Conservation (phyloP, 2,113 vertebrate species). For the Panthera uncia region DNA sequence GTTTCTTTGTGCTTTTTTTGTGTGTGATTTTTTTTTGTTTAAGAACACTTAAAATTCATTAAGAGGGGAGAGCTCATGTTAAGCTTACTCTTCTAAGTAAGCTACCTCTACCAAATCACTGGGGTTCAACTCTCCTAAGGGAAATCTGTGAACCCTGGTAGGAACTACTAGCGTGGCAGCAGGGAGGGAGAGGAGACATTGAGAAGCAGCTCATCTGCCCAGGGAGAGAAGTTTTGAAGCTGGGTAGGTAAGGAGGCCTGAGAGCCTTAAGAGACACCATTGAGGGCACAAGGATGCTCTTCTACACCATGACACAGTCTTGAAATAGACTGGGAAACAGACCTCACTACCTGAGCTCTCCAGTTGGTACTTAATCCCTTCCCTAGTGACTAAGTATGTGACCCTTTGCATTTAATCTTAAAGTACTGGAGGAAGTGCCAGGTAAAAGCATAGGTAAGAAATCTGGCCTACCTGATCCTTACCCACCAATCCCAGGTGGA, state of each 20-base stretch:
- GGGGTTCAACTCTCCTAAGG: not conserved
- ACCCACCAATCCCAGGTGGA: not conserved
- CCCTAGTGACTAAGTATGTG: not conserved
- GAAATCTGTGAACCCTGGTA: not conserved
- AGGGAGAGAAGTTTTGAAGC: not conserved
- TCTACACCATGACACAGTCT: not conserved
- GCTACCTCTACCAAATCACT: not conserved
- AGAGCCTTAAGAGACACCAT: not conserved
- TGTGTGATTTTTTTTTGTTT: too few species aligned
- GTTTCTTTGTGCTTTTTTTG: not conserved
- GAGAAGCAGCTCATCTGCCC: not conserved
- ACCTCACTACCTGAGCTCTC: not conserved
- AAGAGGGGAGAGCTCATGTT: not conserved
- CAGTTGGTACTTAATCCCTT: slow-evolving; percentile 27
- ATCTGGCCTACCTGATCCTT: not conserved
- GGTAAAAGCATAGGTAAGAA: not conserved
- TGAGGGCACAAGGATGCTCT: not conserved
- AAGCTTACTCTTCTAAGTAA: not conserved
- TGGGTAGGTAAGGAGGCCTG: not conserved
- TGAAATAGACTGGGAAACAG: slow-evolving; percentile 17
- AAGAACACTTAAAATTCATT: not conserved
- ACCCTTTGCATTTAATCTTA: not conserved
- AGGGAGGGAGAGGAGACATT: not conserved
- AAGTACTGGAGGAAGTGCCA: not conserved
- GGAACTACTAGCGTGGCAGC: not conserved